Evolutionary conservation across 64 coral and sea anemone species (phyloP).

Genomic region (Hydrozoanthus tunicans): DNA sequence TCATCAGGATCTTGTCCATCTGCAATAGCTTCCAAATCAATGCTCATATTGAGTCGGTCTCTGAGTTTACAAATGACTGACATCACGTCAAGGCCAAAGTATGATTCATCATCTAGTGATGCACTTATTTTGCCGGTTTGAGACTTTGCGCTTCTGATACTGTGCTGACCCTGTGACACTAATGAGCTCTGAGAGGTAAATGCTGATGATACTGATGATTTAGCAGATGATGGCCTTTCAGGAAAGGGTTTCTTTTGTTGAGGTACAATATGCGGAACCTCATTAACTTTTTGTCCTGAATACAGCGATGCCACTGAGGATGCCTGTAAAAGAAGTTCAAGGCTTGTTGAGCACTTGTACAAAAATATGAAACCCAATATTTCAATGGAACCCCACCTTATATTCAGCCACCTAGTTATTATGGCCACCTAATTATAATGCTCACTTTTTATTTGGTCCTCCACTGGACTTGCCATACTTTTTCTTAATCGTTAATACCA

Average conservation of each 20-base stretch:
- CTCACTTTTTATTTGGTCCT: no score
- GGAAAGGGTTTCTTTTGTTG: neutral
- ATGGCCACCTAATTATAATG: no score
- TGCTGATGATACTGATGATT: slow-evolving; percentile 61
- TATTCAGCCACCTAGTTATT: no score
- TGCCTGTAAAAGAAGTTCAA: slow-evolving; percentile 23
- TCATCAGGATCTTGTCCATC: slow-evolving; percentile 76
- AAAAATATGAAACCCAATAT: no score
- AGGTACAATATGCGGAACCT: neutral
- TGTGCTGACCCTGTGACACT: slow-evolving; percentile 2
- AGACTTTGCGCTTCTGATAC: slow-evolving; percentile 38
- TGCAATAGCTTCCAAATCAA: slow-evolving; percentile 85
- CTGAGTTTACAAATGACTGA: slow-evolving; percentile 72
- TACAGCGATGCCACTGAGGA: slow-evolving; percentile 53
- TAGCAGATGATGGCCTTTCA: slow-evolving; percentile 45
- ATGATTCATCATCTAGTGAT: slow-evolving; percentile 51
- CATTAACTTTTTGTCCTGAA: slow-evolving; percentile 22
- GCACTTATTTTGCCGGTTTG: neutral
- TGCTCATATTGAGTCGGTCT: slow-evolving; percentile 75
- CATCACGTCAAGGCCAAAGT: slow-evolving; percentile 58
- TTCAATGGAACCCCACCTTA: no score
- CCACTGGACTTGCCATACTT: no score
- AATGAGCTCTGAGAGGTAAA: neutral
- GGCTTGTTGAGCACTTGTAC: neutral
- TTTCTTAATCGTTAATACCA: no score